Evolutionary conservation across 1,140 invertebrate species (phyloP), one percentile per base, ranked within the genome.

Genomic region (Uloborus diversus): DNA sequence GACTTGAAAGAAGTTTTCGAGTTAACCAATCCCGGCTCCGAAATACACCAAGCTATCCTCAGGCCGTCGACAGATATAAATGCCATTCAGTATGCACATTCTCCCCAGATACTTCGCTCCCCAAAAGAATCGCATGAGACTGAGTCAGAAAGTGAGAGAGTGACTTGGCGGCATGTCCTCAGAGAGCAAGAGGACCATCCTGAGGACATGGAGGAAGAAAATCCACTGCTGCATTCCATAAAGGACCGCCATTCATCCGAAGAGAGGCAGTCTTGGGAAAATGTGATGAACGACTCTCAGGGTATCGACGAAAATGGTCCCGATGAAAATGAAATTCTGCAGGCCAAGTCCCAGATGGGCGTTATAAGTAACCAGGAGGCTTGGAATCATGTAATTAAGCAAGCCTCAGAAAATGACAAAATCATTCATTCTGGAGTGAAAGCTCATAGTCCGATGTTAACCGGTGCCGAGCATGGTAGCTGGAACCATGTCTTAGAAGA

Each of bases 1-100:
- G 65, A 79, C 49, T 37, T 79, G 11, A 79, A 79, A 61, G 76
- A 79, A 69, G 76, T 79, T 3, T 79, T 79, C 62, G 76, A 79
- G 23, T 23, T 79, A 5, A 79, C 76, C 1, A 79, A 69, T 33
- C 76, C 76, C 9, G 69, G 64, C 51, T 20, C 64, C 14, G 76
- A 79, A 49, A 69, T 79, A 35, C 64, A 79, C 37, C 76, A 79
- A 32, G 65, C 76, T 20, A 49, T 79, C 27, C 20, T 79, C 7
- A 47, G 76, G 20, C 65, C 64, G 3, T 4, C 49, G 14, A 20
- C 11, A 32, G 65, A 79, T 23, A 49, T 47, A 11, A 51, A 28
- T 62, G 3, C 35, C 32, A 42, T 73, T 7, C 70, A 73, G 2
- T 73, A 73, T 49, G 14, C 70, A 13, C 70, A 73, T 35, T 49